Percentiles rank a stretch among this genome's conserved stretches.
phyloP scores from a whole-genome alignment of 2,113 vertebrate genomes.

The Salvator merianae region DNA sequence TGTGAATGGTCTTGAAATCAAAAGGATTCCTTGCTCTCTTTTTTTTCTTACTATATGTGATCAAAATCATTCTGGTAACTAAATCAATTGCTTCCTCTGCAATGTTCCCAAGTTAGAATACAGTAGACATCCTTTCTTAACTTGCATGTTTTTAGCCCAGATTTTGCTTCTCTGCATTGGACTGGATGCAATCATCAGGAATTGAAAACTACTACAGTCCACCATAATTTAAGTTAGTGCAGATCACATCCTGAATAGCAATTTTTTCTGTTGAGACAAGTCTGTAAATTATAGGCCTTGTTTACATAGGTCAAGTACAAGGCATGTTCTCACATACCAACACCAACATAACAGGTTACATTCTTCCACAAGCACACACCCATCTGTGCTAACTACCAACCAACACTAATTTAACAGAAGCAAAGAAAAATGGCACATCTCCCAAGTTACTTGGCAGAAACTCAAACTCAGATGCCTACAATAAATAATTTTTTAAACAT shows the following conservation, averaged over 20 bases:
- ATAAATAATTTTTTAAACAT: not conserved
- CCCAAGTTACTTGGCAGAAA: not conserved
- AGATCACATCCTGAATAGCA: not conserved
- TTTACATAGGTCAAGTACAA: conserved; percentile 40
- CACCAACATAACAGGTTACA: conserved; percentile 7
- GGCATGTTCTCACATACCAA: conserved; percentile 26
- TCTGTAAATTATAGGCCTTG: conserved; percentile 17
- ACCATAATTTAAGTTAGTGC: not conserved
- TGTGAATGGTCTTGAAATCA: not conserved
- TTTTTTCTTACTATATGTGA: not conserved
- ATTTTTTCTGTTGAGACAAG: not conserved
- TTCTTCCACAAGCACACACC: conserved; percentile 39
- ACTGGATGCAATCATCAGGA: not conserved
- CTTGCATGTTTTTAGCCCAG: not conserved
- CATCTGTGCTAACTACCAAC: conserved; percentile 13
- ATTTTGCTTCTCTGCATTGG: not conserved
- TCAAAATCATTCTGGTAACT: not conserved
- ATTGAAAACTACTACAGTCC: not conserved
- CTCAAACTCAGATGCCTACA: conserved; percentile 19
- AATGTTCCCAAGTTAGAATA: not conserved
- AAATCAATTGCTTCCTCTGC: not conserved
- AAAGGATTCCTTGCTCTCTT: not conserved
- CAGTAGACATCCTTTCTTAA: not conserved
- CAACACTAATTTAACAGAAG: conserved; percentile 10
- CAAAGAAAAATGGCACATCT: conserved; percentile 20